These are phyloP conservation scores for Cyrtodaria siliqua DNA, from an alignment of 2,888 invertebrate genomes.

Conservation along the genomic window DNA sequence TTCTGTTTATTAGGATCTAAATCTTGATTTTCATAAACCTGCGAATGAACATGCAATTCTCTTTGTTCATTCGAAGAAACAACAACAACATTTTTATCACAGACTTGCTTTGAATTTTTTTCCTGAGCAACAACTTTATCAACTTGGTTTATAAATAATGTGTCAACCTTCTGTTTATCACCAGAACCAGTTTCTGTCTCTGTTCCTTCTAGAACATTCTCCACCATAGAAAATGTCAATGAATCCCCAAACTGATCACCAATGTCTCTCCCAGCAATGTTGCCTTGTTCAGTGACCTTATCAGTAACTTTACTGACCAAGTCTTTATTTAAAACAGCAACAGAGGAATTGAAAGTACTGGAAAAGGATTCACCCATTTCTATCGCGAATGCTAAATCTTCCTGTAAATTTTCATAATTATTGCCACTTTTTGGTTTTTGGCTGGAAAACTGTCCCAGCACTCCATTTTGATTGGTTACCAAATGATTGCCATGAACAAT, in stretches of 20 bases:
- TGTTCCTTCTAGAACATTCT: constrained; percentile 65
- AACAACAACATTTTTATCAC: constrained; percentile 37
- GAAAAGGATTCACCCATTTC: constrained; percentile 75
- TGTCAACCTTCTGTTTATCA: too few relatives aligned
- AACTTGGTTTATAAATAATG: too few relatives aligned
- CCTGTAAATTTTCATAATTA: constrained; percentile 84
- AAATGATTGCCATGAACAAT: neutral
- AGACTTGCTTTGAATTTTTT: constrained; percentile 26
- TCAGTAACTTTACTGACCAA: too few relatives aligned
- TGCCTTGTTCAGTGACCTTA: neutral
- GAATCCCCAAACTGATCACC: constrained; percentile 69
- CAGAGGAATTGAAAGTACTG: constrained; percentile 43
- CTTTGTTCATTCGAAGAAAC: neutral
- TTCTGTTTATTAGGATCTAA: too few relatives aligned
- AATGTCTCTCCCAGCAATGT: constrained; percentile 6
- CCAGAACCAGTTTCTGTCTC: too few relatives aligned
- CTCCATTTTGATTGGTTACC: constrained; percentile 6
- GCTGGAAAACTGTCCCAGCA: constrained; percentile 50
- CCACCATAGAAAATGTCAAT: constrained; percentile 77
- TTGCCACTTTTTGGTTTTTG: constrained; percentile 14
- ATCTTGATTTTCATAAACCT: too few relatives aligned
- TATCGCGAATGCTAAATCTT: constrained; percentile 90
- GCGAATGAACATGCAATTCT: too few relatives aligned
- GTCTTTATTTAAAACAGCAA: constrained; percentile 6
- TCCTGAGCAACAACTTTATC: neutral